Percentiles rank a stretch among this genome's conserved stretches.
Conservation (phyloP, 2,113 vertebrate species). For the Microcebus griseorufus region DNA sequence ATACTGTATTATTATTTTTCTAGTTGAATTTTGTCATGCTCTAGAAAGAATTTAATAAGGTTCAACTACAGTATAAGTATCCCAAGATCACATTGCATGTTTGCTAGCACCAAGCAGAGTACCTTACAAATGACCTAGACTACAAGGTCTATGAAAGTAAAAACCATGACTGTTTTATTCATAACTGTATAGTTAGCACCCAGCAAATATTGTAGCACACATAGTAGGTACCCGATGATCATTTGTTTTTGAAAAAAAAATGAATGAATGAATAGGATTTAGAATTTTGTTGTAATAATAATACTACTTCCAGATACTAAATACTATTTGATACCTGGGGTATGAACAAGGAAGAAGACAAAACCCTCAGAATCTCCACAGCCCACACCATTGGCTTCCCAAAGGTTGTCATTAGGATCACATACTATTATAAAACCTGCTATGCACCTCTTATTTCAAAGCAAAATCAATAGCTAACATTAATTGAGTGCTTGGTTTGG, state of each 20-base stretch:
- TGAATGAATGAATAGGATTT: not conserved
- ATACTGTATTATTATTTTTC: not conserved
- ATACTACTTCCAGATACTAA: not conserved
- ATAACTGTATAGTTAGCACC: not conserved
- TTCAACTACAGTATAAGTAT: not conserved
- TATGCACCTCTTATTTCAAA: not conserved
- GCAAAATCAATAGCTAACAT: not conserved
- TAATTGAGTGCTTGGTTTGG: not conserved
- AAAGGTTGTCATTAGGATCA: not conserved
- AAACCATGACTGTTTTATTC: not conserved
- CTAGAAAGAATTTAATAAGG: not conserved
- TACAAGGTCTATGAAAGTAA: not conserved
- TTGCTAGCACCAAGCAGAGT: not conserved
- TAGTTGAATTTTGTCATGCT: not conserved
- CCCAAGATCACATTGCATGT: not conserved
- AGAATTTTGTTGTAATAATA: not conserved
- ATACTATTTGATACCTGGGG: not conserved
- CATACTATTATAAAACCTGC: not conserved
- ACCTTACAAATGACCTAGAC: not conserved
- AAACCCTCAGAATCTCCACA: not conserved
- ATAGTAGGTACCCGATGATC: not conserved
- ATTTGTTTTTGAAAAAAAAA: not conserved
- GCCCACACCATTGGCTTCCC: not conserved
- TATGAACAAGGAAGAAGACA: slow-evolving; percentile 1
- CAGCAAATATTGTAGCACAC: not conserved